Base-by-base conservation (phyloP, 2,888 invertebrate genomes). In the Tillus elongatus region DNA sequence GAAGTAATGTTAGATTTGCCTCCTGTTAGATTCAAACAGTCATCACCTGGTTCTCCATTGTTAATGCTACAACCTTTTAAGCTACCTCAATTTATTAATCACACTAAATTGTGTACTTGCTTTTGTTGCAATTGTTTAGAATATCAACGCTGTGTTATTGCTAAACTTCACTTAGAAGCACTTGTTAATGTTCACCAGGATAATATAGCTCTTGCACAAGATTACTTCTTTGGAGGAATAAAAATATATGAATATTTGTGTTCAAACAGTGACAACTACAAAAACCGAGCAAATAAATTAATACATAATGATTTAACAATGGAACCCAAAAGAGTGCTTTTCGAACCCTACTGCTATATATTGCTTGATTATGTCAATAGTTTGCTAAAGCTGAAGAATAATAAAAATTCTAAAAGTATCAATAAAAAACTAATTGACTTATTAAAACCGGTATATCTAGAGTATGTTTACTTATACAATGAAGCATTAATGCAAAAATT, bases 141-240 rank as follows among this genome's bases (percentile, higher is more conserved):
- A 13, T 40, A 32, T 15, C 32, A 33, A 10, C 15, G 36, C 14
- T 12, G 24, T 13, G 19, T 30, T 24, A 13, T 36, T 9, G 30
- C 29, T 13, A 12, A 26, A 3, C 32, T 13, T 32, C 32, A 40
- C 31, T 40, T 40, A 24, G 40, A 40, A 24, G 40, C 40, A 13
- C 9, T 40, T 8, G 6, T 8, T n/a, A 8, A 8, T 19, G 24
- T 19, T n/a, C 24, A 19, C n/a, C 24, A 19, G n/a, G 24, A n/a
- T 8, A 19, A 19, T n/a, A 6, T 19, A n/a, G 24, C 24, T 8
- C 24, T 19, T 19, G 24, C 24, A 19, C 6, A 19, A 19, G 24
- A 19, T 31, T 39, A 27, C 27, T 39, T 39, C 31, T 33, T 12
- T 29, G 39, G 35, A 15, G 11, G 15, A 13, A 30, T 34, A 8